Evolutionary conservation across 2,113 vertebrate genomes (phyloP), one percentile per base, ranked within the genome.

Genomic region (Serinus canaria): DNA sequence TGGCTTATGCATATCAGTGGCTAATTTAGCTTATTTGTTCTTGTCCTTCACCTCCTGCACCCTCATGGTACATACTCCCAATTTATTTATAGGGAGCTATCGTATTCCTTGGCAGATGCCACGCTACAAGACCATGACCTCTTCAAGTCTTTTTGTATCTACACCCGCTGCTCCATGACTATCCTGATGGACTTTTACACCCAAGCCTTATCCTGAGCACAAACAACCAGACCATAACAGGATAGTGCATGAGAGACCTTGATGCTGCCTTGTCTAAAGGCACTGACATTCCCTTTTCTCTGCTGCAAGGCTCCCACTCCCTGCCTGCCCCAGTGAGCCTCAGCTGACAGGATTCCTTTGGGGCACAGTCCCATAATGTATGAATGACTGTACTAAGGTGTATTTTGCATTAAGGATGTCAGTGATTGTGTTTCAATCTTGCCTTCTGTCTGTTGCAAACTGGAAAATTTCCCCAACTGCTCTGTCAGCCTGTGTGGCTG

Each of bases 31-130:
- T 78, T 47, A 83, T 75, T 80, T 58, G 43, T 53, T 68, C 84
- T 91, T 68, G 66, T 73, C 81, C 74, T 94, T 95, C 62, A 95
- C 77, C 89, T 94, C 43, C 68, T 58, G 60, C 80, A 94, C 69
- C 64, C 87, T 72, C 10, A 1, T 33, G 49, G 41, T 68, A 78
- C 46, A 16, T 12, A 23, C 6, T 64, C 59, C 58, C 41, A 35
- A 47, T 4, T 89, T 97, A 97, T 97, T 97, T 94, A 93, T 95
- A 95, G 92, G 69, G 41, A 76, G 58, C 66, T 91, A 95, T 95
- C 91, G 0, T 75, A 79, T 95, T 92, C 81, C 95, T 92, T 95
- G 89, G 73, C 86, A 90, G 85, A 90, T 1, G 2, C 39, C 0
- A 0, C 27, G 31, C 84, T 75, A 83, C 1, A 5, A 56, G 58